A percentile compares a stretch with the other conserved stretches of the same genome.
phyloP scores from a whole-genome alignment of 2,113 vertebrate species.

The Mesembrinibis cayennensis region DNA sequence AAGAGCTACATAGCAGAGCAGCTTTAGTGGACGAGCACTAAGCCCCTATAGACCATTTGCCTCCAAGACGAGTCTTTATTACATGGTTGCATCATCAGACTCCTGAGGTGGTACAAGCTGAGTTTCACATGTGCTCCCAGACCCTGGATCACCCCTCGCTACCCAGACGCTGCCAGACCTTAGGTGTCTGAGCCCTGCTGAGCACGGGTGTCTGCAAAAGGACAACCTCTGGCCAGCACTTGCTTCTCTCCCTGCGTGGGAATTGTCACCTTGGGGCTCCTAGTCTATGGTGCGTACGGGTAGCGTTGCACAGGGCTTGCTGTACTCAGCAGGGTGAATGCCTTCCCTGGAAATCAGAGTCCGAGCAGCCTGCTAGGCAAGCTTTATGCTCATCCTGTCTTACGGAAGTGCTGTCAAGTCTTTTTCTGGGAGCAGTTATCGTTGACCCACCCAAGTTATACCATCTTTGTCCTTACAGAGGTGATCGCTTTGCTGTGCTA shows the following conservation, averaged over 20 bases:
- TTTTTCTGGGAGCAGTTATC: background rate
- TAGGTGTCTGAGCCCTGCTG: background rate
- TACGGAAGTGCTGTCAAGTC: background rate
- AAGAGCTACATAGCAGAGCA: background rate
- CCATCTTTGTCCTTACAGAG: background rate
- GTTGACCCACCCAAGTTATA: accelerated
- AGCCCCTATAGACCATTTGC: background rate
- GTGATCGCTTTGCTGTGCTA: background rate
- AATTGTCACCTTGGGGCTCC: background rate
- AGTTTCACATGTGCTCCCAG: background rate
- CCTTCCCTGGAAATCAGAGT: background rate
- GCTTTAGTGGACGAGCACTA: background rate
- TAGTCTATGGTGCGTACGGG: accelerated
- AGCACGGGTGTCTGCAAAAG: background rate
- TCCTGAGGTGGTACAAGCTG: background rate
- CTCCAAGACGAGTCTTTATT: background rate
- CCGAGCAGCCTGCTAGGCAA: background rate
- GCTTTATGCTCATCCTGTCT: background rate
- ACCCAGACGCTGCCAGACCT: accelerated
- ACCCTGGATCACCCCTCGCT: background rate
- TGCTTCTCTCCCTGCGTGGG: background rate
- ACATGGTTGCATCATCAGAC: background rate
- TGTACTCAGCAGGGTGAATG: background rate
- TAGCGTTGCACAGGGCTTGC: background rate
- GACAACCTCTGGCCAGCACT: background rate